Conservation (phyloP, 2,888 invertebrate species). For the Lacanobia oleracea region DNA sequence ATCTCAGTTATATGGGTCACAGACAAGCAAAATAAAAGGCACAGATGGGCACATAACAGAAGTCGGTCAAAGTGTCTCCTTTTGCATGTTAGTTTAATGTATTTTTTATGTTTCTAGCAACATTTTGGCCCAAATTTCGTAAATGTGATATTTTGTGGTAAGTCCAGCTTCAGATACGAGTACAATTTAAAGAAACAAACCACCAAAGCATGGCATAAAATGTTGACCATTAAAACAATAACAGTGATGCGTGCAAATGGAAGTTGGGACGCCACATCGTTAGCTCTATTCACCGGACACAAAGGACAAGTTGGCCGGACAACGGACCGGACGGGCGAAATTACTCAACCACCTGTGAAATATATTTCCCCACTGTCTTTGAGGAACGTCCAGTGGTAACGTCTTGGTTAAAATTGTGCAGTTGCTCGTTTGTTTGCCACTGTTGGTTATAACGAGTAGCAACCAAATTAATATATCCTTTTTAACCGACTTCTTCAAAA, state of each 20-base stretch:
- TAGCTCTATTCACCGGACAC: constrained; percentile 72
- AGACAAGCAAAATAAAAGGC: no score
- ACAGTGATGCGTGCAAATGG: constrained; percentile 77
- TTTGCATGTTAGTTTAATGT: background rate
- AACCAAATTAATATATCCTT: background rate
- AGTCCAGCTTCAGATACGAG: background rate
- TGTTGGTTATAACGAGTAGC: background rate
- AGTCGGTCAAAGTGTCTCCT: background rate
- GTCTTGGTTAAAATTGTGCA: constrained; percentile 49
- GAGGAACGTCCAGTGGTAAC: constrained; percentile 38
- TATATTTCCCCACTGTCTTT: constrained; percentile 50
- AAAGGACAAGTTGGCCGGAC: constrained; percentile 68
- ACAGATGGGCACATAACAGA: no score
- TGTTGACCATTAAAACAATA: constrained; percentile 83
- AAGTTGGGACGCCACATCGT: constrained; percentile 78
- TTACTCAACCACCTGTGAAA: constrained; percentile 49
- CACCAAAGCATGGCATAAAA: constrained; percentile 18
- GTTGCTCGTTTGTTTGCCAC: constrained; percentile 22
- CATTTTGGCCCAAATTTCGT: background rate
- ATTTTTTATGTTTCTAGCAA: background rate
- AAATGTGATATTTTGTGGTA: background rate
- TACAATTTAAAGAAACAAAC: background rate
- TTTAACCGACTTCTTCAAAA: no score
- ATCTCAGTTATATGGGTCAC: no score
- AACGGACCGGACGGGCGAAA: constrained; percentile 44